A percentile compares a stretch with the other conserved stretches of the same genome.
Conservation (phyloP, 92 coral and sea anemone species). For the Chrysogorgia sp. region DNA sequence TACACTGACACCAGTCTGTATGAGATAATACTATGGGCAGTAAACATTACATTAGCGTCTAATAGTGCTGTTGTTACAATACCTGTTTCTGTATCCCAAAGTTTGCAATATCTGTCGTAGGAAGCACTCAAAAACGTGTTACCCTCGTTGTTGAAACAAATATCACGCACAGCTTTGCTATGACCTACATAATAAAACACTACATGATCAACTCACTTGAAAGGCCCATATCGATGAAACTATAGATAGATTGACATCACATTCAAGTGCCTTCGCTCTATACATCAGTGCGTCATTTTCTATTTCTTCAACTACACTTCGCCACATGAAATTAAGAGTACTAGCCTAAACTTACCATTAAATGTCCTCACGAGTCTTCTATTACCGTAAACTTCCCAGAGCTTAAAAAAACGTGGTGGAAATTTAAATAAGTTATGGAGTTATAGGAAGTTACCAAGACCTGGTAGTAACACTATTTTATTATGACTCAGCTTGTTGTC, state of each 20-base stretch:
- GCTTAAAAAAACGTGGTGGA: conserved; percentile 53
- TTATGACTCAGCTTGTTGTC: too few relatives aligned
- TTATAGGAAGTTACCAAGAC: background rate
- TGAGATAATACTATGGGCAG: background rate
- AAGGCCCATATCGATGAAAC: background rate
- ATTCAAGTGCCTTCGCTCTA: background rate
- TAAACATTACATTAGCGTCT: background rate
- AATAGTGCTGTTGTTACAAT: background rate
- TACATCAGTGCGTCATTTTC: background rate
- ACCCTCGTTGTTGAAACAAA: conserved; percentile 86
- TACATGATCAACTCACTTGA: background rate
- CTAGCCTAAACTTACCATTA: conserved; percentile 57
- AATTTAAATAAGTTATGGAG: background rate
- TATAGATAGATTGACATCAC: background rate
- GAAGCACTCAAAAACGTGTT: conserved; percentile 92
- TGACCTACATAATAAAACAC: conserved; percentile 68
- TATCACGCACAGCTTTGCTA: conserved; percentile 94
- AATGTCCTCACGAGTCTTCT: conserved; percentile 91
- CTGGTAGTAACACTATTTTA: too few relatives aligned
- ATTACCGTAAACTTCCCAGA: conserved; percentile 98
- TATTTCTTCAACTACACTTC: background rate
- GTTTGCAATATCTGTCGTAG: conserved; percentile 96
- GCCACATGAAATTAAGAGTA: background rate
- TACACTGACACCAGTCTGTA: background rate
- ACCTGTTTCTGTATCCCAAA: conserved; percentile 99